These are phyloP conservation scores for Neocrepidodera transversa DNA, from an alignment of 2,888 invertebrate species.

Conservation along the genomic window DNA sequence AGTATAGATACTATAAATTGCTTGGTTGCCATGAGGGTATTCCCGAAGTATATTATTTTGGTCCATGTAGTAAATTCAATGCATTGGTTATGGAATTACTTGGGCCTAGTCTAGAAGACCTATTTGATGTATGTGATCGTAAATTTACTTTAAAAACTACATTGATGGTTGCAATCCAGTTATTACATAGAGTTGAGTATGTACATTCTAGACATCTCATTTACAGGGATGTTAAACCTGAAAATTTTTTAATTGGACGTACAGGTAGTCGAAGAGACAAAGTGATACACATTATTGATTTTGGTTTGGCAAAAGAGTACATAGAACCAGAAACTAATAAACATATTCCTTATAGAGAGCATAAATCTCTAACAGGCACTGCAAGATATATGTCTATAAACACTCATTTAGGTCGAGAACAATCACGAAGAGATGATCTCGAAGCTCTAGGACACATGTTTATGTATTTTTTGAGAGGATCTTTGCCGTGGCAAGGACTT, in stretches of 20 bases:
- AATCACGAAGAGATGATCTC: slow-evolving; percentile 97
- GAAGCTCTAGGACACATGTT: slow-evolving; percentile 99
- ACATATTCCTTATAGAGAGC: slow-evolving; percentile 99
- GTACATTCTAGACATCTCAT: slow-evolving; percentile 99
- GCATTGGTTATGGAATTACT: slow-evolving; percentile 76
- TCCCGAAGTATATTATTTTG: slow-evolving; percentile 76
- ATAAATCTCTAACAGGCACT: slow-evolving; percentile 99
- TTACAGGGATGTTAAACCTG: slow-evolving; percentile 99
- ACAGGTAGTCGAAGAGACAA: slow-evolving; percentile 96
- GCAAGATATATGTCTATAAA: slow-evolving; percentile 99
- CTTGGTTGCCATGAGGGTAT: slow-evolving; percentile 88
- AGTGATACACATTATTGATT: slow-evolving; percentile 99
- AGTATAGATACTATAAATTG: slow-evolving; percentile 99
- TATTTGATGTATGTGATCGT: slow-evolving; percentile 74
- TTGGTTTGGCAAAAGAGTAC: slow-evolving; percentile 59
- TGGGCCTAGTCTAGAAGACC: slow-evolving; percentile 75
- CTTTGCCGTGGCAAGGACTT: slow-evolving; percentile 99
- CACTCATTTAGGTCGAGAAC: slow-evolving; percentile 99
- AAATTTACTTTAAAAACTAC: slow-evolving; percentile 63
- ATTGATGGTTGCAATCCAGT: slow-evolving; percentile 72
- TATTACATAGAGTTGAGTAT: slow-evolving; percentile 96
- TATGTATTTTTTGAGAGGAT: slow-evolving; percentile 99
- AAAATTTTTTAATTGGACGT: slow-evolving; percentile 99
- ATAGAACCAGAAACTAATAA: slow-evolving; percentile 99
- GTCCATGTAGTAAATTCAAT: slow-evolving; percentile 76